phyloP scores from a whole-genome alignment of 2,888 invertebrate species.

The Sepioteuthis lessoniana region DNA sequence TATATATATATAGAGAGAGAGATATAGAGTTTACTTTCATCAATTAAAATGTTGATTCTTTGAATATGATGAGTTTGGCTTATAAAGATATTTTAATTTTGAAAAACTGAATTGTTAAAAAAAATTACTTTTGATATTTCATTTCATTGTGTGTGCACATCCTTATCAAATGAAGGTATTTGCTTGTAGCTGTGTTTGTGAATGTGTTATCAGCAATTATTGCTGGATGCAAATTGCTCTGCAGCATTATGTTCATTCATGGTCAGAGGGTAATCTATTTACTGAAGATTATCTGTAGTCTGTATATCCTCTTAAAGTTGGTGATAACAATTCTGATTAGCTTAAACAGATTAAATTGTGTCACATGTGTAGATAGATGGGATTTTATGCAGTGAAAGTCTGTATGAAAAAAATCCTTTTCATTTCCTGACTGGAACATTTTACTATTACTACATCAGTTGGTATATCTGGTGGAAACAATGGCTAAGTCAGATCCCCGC shows the following conservation, averaged over 20 bases:
- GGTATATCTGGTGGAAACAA: background rate
- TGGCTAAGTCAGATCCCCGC: background rate
- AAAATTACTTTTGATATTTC: too few relatives aligned
- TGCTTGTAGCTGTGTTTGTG: slow-evolving; percentile 1
- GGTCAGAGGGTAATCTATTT: slow-evolving; percentile 33
- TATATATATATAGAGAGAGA: background rate
- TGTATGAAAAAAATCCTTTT: slow-evolving; percentile 9
- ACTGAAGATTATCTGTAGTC: background rate
- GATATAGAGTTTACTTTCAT: background rate
- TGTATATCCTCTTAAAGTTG: slow-evolving; percentile 11
- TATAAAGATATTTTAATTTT: too few relatives aligned
- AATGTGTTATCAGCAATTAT: slow-evolving; percentile 4
- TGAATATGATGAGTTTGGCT: too few relatives aligned
- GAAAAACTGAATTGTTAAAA: too few relatives aligned
- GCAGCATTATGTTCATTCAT: slow-evolving; percentile 23
- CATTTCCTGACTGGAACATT: slow-evolving; percentile 23
- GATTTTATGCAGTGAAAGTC: background rate
- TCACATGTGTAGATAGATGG: slow-evolving; percentile 17
- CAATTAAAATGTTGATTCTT: background rate
- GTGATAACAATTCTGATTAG: slow-evolving; percentile 23
- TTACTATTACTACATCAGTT: background rate
- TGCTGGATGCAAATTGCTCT: background rate
- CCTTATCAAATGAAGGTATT: background rate
- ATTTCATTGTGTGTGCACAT: background rate
- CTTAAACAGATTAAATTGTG: slow-evolving; percentile 15